Evolutionary conservation across 2,888 invertebrate genomes (phyloP).

Genomic region (Acronicta leporina): DNA sequence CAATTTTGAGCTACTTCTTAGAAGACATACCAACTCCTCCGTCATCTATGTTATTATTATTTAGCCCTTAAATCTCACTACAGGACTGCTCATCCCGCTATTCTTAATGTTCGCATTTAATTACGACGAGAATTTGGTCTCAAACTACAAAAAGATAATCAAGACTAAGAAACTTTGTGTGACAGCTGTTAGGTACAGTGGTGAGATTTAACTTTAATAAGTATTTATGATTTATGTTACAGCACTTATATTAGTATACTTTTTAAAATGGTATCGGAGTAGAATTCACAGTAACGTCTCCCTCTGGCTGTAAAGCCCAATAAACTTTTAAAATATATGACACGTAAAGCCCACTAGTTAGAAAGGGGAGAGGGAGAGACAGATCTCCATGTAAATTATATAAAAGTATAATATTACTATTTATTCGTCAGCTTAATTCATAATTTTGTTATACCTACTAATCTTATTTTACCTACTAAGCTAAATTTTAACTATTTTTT

Average conservation of each 20-base stretch:
- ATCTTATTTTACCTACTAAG: no score
- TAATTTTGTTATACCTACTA: no score
- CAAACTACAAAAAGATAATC: slow-evolving; percentile 14
- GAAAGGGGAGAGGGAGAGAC: slow-evolving; percentile 44
- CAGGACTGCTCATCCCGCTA: background rate
- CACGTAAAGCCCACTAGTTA: slow-evolving; percentile 51
- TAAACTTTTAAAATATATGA: slow-evolving; percentile 62
- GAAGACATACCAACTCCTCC: no score
- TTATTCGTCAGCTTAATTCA: no score
- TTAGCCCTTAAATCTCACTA: no score
- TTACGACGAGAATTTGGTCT: background rate
- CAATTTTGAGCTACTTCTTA: no score
- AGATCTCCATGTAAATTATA: slow-evolving; percentile 23
- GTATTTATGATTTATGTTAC: slow-evolving; percentile 49
- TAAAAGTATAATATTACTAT: background rate
- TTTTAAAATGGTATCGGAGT: slow-evolving; percentile 42
- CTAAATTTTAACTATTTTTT: no score
- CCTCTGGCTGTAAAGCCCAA: slow-evolving; percentile 51
- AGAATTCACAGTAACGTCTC: slow-evolving; percentile 30
- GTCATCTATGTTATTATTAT: no score
- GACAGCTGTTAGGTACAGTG: slow-evolving; percentile 44
- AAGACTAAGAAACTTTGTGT: slow-evolving; percentile 23
- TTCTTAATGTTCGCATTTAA: background rate
- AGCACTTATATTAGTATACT: slow-evolving; percentile 42
- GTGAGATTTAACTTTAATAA: slow-evolving; percentile 49